Evolutionary conservation across 2,797 vertebrate genomes (phyloP).

Genomic region (Epinephelus awoara): DNA sequence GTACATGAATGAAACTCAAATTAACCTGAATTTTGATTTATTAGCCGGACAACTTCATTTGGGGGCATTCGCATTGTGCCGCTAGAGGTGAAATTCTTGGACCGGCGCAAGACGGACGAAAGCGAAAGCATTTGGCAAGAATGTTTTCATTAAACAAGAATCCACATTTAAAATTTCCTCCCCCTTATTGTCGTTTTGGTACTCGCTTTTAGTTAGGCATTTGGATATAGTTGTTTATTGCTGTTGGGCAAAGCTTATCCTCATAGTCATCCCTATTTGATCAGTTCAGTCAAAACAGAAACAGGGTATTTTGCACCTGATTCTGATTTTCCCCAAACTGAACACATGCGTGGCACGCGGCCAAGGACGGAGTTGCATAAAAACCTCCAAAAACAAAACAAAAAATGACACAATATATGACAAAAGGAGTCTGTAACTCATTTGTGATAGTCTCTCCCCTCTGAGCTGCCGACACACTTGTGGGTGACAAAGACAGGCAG

Average conservation of each 20-base stretch:
- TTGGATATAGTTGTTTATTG: conserved; percentile 61
- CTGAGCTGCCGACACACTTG: conserved; percentile 48
- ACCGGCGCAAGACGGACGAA: too few species aligned
- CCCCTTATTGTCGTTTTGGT: conserved; percentile 48
- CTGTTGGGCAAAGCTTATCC: conserved; percentile 45
- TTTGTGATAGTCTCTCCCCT: conserved; percentile 49
- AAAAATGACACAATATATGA: conserved; percentile 65
- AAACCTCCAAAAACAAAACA: conserved; percentile 57
- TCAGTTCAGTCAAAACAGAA: conserved; percentile 62
- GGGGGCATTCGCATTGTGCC: too few species aligned
- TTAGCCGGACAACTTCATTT: conserved; percentile 11
- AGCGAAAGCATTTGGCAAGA: too few species aligned
- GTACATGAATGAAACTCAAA: conserved; percentile 39
- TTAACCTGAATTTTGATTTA: conserved; percentile 39
- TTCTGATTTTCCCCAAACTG: conserved; percentile 64
- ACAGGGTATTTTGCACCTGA: conserved; percentile 69
- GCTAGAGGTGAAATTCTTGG: too few species aligned
- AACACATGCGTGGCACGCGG: conserved; percentile 61
- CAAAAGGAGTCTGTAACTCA: conserved; percentile 65
- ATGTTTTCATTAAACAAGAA: too few species aligned
- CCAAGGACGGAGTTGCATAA: conserved; percentile 48
- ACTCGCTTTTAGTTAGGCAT: conserved; percentile 37
- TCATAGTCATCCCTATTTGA: conserved; percentile 56
- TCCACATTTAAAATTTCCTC: conserved; percentile 19
- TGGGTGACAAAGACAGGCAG: conserved; percentile 50